Percentiles rank a stretch among this genome's conserved stretches.
Evolutionary conservation across 2,113 vertebrate species (phyloP).

Genomic region (Pteropus alecto): DNA sequence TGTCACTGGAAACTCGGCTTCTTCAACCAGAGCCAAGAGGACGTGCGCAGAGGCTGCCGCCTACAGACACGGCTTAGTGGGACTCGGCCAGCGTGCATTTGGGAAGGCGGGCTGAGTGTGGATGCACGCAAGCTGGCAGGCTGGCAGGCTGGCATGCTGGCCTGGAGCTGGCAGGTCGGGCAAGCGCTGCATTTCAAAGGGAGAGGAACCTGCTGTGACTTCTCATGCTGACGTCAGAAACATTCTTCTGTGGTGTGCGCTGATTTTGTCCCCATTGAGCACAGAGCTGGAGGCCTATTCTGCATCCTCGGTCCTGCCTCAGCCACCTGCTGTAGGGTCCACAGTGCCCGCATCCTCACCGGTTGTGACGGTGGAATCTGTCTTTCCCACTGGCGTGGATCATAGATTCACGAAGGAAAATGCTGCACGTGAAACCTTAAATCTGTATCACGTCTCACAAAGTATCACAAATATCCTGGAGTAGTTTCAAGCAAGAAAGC

Average conservation of each 20-base stretch:
- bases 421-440: accelerated
- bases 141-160: background rate
- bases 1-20: background rate
- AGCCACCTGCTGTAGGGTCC: background rate
- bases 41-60: background rate
- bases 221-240: background rate
- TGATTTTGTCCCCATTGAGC: background rate
- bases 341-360: background rate
- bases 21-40: background rate
- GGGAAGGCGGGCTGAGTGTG: background rate
- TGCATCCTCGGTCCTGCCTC: background rate
- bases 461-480: background rate
- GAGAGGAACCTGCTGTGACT: background rate
- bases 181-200: background rate
- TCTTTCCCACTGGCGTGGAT: background rate
- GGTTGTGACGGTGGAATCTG: background rate
- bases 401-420: background rate
- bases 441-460: background rate
- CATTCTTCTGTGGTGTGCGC: background rate
- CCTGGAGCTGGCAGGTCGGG: background rate
- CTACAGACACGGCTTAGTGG: background rate
- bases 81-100: background rate
- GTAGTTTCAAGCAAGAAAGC: background rate
- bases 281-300: background rate
- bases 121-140: too few species aligned